Conservation (phyloP, 2,797 vertebrate species). For the Tapirus indicus region DNA sequence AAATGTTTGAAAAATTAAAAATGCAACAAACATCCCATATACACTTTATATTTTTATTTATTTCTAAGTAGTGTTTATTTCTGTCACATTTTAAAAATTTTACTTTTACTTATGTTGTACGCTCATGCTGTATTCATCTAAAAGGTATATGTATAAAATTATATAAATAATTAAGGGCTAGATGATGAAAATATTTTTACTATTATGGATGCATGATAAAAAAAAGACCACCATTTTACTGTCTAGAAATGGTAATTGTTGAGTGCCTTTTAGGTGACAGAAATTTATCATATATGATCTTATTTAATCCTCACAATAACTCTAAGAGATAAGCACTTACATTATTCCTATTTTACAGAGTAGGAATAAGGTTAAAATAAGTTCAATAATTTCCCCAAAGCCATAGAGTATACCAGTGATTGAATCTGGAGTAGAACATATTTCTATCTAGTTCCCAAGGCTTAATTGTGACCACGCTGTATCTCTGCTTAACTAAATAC, state of each 20-base stretch:
- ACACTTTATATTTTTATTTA: not conserved
- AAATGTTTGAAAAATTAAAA: constrained; percentile 26
- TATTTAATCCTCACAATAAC: not conserved
- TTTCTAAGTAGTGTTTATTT: not conserved
- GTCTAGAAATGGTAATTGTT: not conserved
- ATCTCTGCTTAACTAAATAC: not conserved
- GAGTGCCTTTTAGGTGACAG: not conserved
- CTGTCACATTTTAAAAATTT: not conserved
- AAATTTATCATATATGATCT: not conserved
- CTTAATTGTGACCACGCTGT: not conserved
- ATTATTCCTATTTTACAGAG: not conserved
- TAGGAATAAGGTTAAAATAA: not conserved
- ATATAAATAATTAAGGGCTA: not conserved
- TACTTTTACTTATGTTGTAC: not conserved
- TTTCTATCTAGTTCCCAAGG: not conserved
- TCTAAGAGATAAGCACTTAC: not conserved
- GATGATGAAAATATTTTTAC: constrained; percentile 35
- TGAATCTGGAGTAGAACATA: not conserved
- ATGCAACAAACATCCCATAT: not conserved
- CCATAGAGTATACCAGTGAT: not conserved
- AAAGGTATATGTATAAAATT: not conserved
- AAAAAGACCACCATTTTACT: not conserved
- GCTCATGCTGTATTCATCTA: not conserved
- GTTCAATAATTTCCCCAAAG: not conserved
- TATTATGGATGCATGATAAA: not conserved